Conservation (phyloP, 2,797 vertebrate species). For the Tragelaphus eurycerus region DNA sequence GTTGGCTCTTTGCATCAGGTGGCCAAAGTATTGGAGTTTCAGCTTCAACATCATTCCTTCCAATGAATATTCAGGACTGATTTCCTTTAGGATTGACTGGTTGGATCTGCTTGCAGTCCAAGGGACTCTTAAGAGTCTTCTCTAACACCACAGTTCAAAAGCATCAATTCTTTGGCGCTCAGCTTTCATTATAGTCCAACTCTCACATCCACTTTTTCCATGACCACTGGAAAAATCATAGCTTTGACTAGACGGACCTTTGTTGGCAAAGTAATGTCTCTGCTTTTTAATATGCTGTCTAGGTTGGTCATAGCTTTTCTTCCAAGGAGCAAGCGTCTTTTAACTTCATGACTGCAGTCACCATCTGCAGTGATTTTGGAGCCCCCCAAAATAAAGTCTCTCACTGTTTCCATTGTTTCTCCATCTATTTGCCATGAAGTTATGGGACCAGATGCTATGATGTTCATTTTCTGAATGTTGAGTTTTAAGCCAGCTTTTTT, state of each 20-base stretch:
- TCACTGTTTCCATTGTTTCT: not conserved
- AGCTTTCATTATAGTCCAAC: not conserved
- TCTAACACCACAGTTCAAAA: not conserved
- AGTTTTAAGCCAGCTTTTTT: not conserved
- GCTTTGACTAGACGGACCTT: not conserved
- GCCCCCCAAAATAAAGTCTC: not conserved
- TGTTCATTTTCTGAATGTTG: not conserved
- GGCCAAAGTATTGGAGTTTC: not conserved
- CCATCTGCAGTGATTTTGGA: not conserved
- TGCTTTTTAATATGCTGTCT: not conserved
- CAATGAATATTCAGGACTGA: not conserved
- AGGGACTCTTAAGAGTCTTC: not conserved
- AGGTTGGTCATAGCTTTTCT: not conserved
- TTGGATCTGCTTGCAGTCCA: not conserved
- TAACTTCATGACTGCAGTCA: not conserved
- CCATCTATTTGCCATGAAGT: not conserved
- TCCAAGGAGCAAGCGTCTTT: not conserved
- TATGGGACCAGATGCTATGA: not conserved
- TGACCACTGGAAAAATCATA: not conserved
- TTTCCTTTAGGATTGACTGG: not conserved
- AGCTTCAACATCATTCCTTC: not conserved
- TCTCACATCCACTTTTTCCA: not conserved
- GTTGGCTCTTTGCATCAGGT: fast-evolving
- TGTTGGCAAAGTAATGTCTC: not conserved
- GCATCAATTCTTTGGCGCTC: fast-evolving